Base-by-base conservation (phyloP, 2,888 invertebrate genomes). In the Tipula unca region DNA sequence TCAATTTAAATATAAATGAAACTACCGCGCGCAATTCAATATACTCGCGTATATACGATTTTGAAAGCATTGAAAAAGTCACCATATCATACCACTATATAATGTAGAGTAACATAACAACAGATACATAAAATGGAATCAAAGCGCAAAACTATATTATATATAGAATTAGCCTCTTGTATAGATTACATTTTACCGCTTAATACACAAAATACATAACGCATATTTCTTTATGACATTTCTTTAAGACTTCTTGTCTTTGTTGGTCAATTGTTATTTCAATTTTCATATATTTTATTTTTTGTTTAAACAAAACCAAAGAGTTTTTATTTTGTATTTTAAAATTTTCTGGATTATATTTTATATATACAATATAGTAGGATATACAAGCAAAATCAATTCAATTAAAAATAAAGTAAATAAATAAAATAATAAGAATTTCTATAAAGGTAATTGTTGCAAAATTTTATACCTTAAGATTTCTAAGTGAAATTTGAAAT, bases 161-260 rank as follows among this genome's bases (percentile, higher is more conserved):
- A n/a, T n/a, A n/a, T 69, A 69, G 69, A 69, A 69, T 69, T 69
- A 69, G 69, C 69, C 69, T 69, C 54, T 54, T 25, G 20, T 48
- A 6, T 69, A 25, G 69, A 10, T 69, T 69, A 25, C 69, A 25
- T 69, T 69, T 25, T 69, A 69, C 69, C 69, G 69, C 69, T 69
- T 20, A 25, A 69, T 69, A 25, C 69, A 25, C 5, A 69, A 69
- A 25, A 69, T 10, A 69, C 69, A 69, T 69, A 69, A 69, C 69
- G 69, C 69, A 69, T 69, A 69, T 69, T 69, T 69, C 69, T 69
- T 69, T 69, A 69, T 69, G 69, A 69, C 69, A 69, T 69, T 69
- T 69, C 69, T 69, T 69, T 69, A 69, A 69, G 69, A 69, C 69
- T 69, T 69, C 69, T 69, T 69, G 69, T 69, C 69, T 69, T 69